Evolutionary conservation across 2,888 invertebrate genomes (phyloP).

Genomic region (Brassicogethes aeneus): DNA sequence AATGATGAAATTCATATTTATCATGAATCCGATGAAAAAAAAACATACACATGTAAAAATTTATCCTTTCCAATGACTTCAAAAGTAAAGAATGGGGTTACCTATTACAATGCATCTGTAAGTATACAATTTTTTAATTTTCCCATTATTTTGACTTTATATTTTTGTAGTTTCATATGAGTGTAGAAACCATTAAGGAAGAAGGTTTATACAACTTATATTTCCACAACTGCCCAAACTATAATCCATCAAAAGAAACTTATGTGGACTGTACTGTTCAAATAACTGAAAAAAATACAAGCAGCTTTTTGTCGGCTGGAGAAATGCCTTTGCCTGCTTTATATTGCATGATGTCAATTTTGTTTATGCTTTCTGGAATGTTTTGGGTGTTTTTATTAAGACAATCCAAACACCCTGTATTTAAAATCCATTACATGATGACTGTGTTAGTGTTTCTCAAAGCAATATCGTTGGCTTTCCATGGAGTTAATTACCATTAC

Average conservation of each 20-base stretch:
- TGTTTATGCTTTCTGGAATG: slow-evolving; percentile 82
- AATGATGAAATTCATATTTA: slow-evolving; percentile 31
- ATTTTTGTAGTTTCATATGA: slow-evolving; percentile 62
- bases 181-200: slow-evolving; percentile 63
- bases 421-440: slow-evolving; percentile 96
- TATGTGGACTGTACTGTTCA: slow-evolving; percentile 65
- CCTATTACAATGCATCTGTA: slow-evolving; percentile 56
- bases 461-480: slow-evolving; percentile 85
- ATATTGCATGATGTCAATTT: slow-evolving; percentile 83
- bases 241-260: slow-evolving; percentile 42
- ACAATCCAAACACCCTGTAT: slow-evolving; percentile 65
- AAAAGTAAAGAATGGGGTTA: slow-evolving; percentile 44
- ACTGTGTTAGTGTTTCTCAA: slow-evolving; percentile 87
- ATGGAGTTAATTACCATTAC: slow-evolving; percentile 90
- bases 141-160: no score
- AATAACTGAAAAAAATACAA: slow-evolving; percentile 82
- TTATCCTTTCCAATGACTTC: slow-evolving; percentile 48
- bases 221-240: slow-evolving; percentile 87
- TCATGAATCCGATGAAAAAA: slow-evolving; percentile 13
- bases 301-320: slow-evolving; percentile 87
- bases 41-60: slow-evolving; percentile 26
- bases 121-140: slow-evolving; percentile 28
- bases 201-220: slow-evolving; percentile 92
- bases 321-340: slow-evolving; percentile 92
- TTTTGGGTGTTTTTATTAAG: slow-evolving; percentile 88